These are phyloP conservation scores for Sterrhoptilus dennistouni DNA, from an alignment of 2,113 vertebrate species.

Conservation along the genomic window DNA sequence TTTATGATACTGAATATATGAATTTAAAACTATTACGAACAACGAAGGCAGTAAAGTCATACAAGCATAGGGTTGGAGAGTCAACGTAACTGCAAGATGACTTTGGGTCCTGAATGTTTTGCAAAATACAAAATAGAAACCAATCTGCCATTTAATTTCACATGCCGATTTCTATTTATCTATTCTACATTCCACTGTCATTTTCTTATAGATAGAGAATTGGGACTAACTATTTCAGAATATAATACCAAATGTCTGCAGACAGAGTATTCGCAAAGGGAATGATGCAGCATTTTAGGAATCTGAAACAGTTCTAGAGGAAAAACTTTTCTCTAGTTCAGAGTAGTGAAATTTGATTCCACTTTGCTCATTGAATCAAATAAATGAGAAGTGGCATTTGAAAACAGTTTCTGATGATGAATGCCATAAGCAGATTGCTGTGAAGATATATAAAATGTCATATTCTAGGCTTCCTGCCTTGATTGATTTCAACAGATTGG, in stretches of 20 bases:
- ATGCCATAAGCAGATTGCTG: slow-evolving; percentile 6
- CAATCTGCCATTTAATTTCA: neutral
- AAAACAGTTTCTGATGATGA: slow-evolving; percentile 56
- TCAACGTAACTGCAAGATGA: neutral
- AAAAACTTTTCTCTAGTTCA: slow-evolving; percentile 36
- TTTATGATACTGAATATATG: neutral
- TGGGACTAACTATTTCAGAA: neutral
- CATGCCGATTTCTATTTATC: neutral
- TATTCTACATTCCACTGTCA: neutral
- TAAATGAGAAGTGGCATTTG: slow-evolving; percentile 53
- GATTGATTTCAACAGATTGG: slow-evolving; percentile 53
- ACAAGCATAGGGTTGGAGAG: neutral
- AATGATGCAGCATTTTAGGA: neutral
- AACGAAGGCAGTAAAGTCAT: neutral
- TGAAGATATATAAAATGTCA: slow-evolving; percentile 50
- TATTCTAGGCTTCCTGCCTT: slow-evolving; percentile 27
- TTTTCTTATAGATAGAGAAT: neutral
- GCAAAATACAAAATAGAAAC: neutral
- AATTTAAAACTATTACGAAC: neutral
- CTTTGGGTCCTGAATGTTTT: neutral
- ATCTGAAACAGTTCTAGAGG: neutral
- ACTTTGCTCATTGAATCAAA: slow-evolving; percentile 37
- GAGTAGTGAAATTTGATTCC: slow-evolving; percentile 24
- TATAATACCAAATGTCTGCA: neutral
- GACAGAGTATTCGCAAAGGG: neutral